Evolutionary conservation across 2,797 vertebrate genomes (phyloP), one percentile per base, ranked within the genome.

Genomic region (Chelidonichthys spinosus): DNA sequence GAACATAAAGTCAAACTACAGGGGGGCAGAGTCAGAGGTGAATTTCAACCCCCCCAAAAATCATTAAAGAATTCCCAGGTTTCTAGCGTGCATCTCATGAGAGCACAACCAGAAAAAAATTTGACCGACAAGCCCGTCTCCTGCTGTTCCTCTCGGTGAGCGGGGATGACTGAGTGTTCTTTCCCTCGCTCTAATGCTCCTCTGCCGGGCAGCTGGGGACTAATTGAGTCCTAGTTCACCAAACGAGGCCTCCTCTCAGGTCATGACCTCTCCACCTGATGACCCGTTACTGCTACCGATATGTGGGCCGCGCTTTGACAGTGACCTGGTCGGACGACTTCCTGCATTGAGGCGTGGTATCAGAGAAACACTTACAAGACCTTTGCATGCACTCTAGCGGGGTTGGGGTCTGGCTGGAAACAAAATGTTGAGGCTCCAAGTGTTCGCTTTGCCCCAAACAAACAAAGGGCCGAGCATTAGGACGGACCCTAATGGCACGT

Each of bases 231-330:
- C 74, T 25, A 56, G 52, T 87, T 87, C 49, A 61, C 73, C 87
- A 90, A 92, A 92, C 91, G 86, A 92, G 83, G 83, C 53, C 78
- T 74, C 78, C 75, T 69, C 65, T 18, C 11, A 79, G 90, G 91
- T 91, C 85, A 61, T 69, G 69, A 87, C 90, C 91, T 91, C 62
- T 87, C 74, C 76, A 79, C 71, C 79, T 67, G 75, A 79, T 89
- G 91, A 89, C 89, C 89, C 78, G 44, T 43, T 47, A 62, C 82
- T 81, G 82, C 74, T 76, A 77, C 75, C 85, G 79, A 86, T 83
- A 87, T 74, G 60, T 61, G 66, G 80, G 59, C 72, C 67, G 72
- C 70, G 64, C 77, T 84, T 72, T 78, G 76, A 76, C 87, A 85
- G 67, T 78, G 78, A 83, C 79, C 79, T 66, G 74, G 67, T 76